Conservation (phyloP, 2,113 vertebrate genomes). For the Lophochroa leadbeateri region DNA sequence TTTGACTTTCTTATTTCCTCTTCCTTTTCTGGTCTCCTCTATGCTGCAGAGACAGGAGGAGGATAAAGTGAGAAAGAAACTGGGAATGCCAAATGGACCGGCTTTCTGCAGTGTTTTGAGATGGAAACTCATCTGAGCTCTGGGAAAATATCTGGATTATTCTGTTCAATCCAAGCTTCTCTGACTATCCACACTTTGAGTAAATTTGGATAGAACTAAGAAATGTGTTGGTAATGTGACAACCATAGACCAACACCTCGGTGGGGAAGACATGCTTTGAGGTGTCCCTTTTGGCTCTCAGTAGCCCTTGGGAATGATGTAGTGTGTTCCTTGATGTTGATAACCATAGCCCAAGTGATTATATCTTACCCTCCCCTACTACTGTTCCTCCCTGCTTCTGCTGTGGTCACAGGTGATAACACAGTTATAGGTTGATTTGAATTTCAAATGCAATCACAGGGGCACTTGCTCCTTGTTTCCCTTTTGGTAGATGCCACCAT, state of each 20-base stretch:
- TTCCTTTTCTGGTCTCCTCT: not conserved
- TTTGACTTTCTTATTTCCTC: not conserved
- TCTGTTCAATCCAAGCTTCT: not conserved
- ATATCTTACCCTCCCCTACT: not conserved
- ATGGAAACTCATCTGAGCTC: not conserved
- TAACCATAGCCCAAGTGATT: not conserved
- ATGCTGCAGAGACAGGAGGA: not conserved
- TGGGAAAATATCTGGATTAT: not conserved
- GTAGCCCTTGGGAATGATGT: not conserved
- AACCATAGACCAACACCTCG: not conserved
- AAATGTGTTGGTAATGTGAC: not conserved
- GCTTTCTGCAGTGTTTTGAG: not conserved
- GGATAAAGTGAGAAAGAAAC: not conserved
- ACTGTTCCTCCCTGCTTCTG: not conserved
- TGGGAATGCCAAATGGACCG: not conserved
- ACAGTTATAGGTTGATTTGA: not conserved
- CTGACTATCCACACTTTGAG: not conserved
- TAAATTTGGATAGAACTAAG: not conserved
- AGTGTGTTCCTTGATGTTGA: not conserved
- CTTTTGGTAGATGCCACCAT: not conserved
- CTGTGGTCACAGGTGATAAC: not conserved
- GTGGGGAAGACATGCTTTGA: not conserved
- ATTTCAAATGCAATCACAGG: not conserved
- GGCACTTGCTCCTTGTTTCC: not conserved
- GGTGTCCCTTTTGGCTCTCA: not conserved